These are phyloP conservation scores for Lordiphosa andalusiaca DNA, from an alignment of 2,888 invertebrate genomes.

Conservation along the genomic window DNA sequence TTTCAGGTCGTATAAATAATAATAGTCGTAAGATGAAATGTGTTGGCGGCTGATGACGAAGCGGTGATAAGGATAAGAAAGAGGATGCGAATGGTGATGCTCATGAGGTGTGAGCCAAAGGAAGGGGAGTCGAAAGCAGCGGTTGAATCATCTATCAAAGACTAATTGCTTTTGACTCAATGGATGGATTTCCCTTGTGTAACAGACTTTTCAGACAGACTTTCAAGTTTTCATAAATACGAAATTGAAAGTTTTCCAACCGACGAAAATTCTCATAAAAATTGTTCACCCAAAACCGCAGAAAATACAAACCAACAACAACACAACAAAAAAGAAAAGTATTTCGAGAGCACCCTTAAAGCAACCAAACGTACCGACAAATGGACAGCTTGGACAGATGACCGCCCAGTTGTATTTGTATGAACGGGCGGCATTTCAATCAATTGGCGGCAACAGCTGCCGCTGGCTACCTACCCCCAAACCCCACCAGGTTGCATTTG, in stretches of 20 bases:
- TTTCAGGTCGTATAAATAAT: slow-evolving; percentile 24
- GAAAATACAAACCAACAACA: slow-evolving; percentile 14
- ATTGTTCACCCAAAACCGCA: slow-evolving; percentile 64
- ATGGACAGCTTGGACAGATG: slow-evolving; percentile 33
- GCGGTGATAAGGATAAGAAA: not conserved
- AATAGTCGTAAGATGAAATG: slow-evolving; percentile 23
- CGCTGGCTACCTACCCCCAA: slow-evolving; percentile 36
- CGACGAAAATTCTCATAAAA: slow-evolving; percentile 70
- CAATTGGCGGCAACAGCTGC: slow-evolving; percentile 75
- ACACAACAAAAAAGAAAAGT: slow-evolving; percentile 34
- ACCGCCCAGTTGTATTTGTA: slow-evolving; percentile 44
- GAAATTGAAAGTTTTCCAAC: slow-evolving; percentile 72
- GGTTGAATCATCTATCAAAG: not conserved
- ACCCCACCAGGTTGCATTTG: slow-evolving; percentile 16
- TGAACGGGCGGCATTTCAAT: slow-evolving; percentile 70
- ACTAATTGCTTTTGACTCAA: slow-evolving; percentile 47
- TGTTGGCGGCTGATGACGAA: not conserved
- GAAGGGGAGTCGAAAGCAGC: not conserved
- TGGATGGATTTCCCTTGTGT: slow-evolving; percentile 70
- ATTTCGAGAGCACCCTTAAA: slow-evolving; percentile 60
- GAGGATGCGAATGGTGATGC: not conserved
- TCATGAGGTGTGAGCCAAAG: not conserved
- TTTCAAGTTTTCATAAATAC: slow-evolving; percentile 58
- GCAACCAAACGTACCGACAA: slow-evolving; percentile 47
- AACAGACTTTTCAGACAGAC: slow-evolving; percentile 41